Base-by-base conservation (phyloP, 37 sponge, comb jelly and placozoan genomes). In the Chondrosia reniformis region DNA sequence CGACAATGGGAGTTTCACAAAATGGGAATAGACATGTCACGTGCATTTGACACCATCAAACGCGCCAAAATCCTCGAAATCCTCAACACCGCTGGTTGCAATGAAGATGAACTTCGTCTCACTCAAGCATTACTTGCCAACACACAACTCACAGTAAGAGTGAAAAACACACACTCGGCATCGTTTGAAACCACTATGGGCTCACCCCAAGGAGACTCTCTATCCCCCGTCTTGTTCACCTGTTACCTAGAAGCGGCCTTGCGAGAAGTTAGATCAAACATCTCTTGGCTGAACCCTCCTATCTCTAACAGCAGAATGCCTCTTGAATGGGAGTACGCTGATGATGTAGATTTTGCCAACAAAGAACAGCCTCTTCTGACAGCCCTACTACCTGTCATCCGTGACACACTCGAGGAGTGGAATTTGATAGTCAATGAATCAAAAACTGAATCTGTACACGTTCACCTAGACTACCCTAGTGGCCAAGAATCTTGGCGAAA, bases 381-480 rank as follows among this genome's bases (percentile, higher is more conserved):
- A 74, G 49, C 54, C 30, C 49, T 45, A 32, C 54, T 74, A 66
- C 67, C 38, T 66, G 67, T 31, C 67, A 66, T 66, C 38, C 67
- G 37, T 7, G 67, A 66, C 67, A 66, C 67, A 7, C 67, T 66
- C 30, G 67, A 66, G 38, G 33, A 66, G 38, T 66, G 67, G 38
- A 66, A 66, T 40, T 66, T 66, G 67, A 66, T 32, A 31, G 67
- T 66, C 37, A 66, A 66, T 66, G 38, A 66, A 66, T 31, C 67
- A 37, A 66, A 66, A 66, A 66, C 67, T 66, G 67, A 66, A 66
- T 31, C 38, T 66, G 67, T 66, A 66, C 67, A 66, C 67, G 6
- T 66, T 31, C 38, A 66, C 38, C 67, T 33, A 66, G 67, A 66
- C 67, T 5, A 66, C 33, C 67, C 67, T 8, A 66, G 67, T 66